Base-by-base conservation (phyloP, 2,888 invertebrate genomes). In the Ennomos fuscantarius region DNA sequence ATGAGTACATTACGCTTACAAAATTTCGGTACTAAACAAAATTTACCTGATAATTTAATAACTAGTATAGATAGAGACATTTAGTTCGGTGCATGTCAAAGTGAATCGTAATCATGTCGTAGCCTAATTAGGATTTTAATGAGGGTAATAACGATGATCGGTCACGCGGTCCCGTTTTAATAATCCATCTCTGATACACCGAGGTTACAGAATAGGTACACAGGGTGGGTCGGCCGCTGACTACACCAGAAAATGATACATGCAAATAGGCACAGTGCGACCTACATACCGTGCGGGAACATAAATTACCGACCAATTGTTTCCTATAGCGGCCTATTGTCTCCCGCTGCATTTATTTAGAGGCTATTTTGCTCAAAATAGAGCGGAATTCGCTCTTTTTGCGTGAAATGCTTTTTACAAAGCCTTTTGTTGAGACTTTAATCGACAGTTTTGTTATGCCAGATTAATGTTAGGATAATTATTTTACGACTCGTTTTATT, bases 271-370 rank as follows among this genome's bases (percentile, higher is more conserved):
- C 49, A 13, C 63, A 62, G 59, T 64, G 68, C 73, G 77, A 75
- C 81, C 82, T 76, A 77, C 76, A 78, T 74, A 77, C 72, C 68
- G 75, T 78, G 82, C 74, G 82, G 82, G 60, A 63, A 76, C 81
- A 84, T 88, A 87, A 86, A 87, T 87, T 84, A 82, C 78, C 58
- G 61, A 73, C 72, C 86, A 87, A 87, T 89, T 88, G 87, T 87
- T 88, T 88, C 80, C 82, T 81, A 82, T 82, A 77, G 73, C 70
- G 63, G 66, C 66, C 79, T 74, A 81, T 86, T 82, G 82, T 74
- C 71, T 74, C 70, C 70, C 66, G 73, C 70, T 74, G 78, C 74
- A 73, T 69, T 75, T 72, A 76, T 75, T 73, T 74, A 71, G 69
- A 56, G 68, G 69, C 67, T 65, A 76, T 78, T 79, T 73, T 71